phyloP scores from a whole-genome alignment of 2,113 vertebrate species.

The Channa maculata region DNA sequence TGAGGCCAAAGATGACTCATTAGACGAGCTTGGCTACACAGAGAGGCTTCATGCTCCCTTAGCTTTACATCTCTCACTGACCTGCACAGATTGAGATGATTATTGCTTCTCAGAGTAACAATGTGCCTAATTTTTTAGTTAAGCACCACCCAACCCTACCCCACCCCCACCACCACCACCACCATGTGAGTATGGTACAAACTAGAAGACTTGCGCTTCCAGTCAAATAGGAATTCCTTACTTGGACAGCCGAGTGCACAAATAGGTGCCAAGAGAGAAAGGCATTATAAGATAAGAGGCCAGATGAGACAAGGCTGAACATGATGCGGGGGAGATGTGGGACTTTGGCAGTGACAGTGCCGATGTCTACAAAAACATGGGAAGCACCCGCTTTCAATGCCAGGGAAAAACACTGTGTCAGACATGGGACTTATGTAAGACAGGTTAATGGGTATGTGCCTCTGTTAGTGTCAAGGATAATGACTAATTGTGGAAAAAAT shows the following conservation, averaged over 20 bases:
- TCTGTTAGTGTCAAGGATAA: neutral
- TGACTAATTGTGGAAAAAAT: neutral
- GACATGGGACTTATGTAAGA: constrained; percentile 14
- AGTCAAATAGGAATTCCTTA: constrained; percentile 28
- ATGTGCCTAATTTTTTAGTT: neutral
- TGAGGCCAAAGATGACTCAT: constrained; percentile 59
- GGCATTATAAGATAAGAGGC: constrained; percentile 31
- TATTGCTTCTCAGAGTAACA: neutral
- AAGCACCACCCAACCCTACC: too few species aligned
- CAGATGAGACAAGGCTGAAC: constrained; percentile 45
- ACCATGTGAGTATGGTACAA: neutral
- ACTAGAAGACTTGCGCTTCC: constrained; percentile 6
- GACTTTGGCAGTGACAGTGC: constrained; percentile 7
- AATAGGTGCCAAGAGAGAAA: constrained; percentile 15
- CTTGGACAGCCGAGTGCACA: neutral
- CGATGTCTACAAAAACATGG: neutral
- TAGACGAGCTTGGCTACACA: constrained; percentile 55
- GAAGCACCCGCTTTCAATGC: constrained; percentile 13
- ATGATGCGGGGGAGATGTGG: constrained; percentile 11
- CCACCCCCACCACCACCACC: too few species aligned
- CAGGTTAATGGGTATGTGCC: too few species aligned
- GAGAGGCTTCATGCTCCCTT: constrained; percentile 25
- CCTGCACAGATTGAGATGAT: constrained; percentile 32
- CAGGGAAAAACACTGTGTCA: constrained; percentile 16
- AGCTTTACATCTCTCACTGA: constrained; percentile 18